Conservation (phyloP, 2,888 invertebrate species). For the Drosophila robusta region DNA sequence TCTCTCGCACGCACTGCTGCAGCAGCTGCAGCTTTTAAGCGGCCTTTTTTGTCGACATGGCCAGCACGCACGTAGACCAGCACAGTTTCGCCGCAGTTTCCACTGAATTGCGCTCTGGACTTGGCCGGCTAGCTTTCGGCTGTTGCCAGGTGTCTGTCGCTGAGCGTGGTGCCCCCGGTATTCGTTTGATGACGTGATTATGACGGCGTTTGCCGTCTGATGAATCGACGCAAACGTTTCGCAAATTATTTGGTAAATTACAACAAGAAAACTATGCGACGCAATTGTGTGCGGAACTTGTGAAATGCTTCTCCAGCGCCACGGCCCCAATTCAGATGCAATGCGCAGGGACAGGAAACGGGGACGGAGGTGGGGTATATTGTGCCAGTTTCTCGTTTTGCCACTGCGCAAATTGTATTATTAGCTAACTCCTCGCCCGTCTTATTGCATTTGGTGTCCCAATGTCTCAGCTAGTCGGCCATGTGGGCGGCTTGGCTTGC, state of each 20-base stretch:
- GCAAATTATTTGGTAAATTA: slow-evolving; percentile 67
- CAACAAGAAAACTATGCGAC: slow-evolving; percentile 26
- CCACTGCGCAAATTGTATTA: slow-evolving; percentile 27
- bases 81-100: background rate
- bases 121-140: slow-evolving; percentile 3
- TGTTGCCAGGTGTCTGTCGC: slow-evolving; percentile 30
- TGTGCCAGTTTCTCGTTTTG: slow-evolving; percentile 23
- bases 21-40: slow-evolving; percentile 24
- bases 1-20: slow-evolving; percentile 1
- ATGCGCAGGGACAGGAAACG: slow-evolving; percentile 1
- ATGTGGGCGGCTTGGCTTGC: slow-evolving; percentile 28
- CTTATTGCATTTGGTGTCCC: slow-evolving; percentile 14
- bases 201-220: slow-evolving; percentile 26
- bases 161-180: slow-evolving; percentile 10
- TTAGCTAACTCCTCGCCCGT: no score
- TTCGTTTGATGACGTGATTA: slow-evolving; percentile 65
- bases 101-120: slow-evolving; percentile 16
- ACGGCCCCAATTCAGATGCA: slow-evolving; percentile 22
- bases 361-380: background rate
- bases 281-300: slow-evolving; percentile 63
- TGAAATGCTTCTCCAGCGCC: slow-evolving; percentile 56
- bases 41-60: slow-evolving; percentile 13
- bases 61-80: slow-evolving; percentile 59
- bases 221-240: slow-evolving; percentile 49
- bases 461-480: slow-evolving; percentile 17